A percentile compares a stretch with the other conserved stretches of the same genome.
phyloP scores from a whole-genome alignment of 2,888 invertebrate genomes.

The Cosmopolites sordidus region DNA sequence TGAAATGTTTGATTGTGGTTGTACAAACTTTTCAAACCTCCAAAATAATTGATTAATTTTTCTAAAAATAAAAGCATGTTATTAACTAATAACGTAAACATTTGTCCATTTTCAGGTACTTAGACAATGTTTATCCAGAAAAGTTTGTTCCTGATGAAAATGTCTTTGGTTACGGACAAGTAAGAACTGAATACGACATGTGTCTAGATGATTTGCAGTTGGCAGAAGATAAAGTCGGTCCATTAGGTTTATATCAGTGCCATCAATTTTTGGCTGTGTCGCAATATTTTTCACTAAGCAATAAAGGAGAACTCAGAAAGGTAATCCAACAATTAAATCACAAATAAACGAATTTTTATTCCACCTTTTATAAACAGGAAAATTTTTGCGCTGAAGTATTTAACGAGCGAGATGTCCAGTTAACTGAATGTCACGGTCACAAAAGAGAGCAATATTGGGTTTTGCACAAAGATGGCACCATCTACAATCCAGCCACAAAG shows the following conservation, averaged over 20 bases:
- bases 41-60: neutral
- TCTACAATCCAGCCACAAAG: conserved; percentile 42
- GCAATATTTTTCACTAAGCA: conserved; percentile 73
- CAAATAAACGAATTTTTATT: neutral
- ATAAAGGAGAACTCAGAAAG: conserved; percentile 53
- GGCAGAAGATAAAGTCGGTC: conserved; percentile 61
- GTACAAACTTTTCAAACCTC: too few species aligned
- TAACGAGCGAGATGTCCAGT: conserved; percentile 48
- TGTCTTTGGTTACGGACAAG: conserved; percentile 69
- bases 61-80: too few species aligned
- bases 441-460: conserved; percentile 46
- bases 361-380: conserved; percentile 51
- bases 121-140: conserved; percentile 82
- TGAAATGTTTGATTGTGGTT: too few species aligned
- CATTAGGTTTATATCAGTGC: conserved; percentile 73
- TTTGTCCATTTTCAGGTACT: conserved; percentile 43
- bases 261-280: conserved; percentile 61
- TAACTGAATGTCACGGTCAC: conserved; percentile 51
- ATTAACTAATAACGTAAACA: neutral
- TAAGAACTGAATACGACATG: conserved; percentile 56
- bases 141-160: conserved; percentile 87
- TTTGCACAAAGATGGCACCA: conserved; percentile 40
- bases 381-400: conserved; percentile 67
- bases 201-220: conserved; percentile 80
- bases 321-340: conserved; percentile 1